A percentile compares a stretch with the other conserved stretches of the same genome.
These are phyloP conservation scores for Hippocampus mohnikei DNA, from an alignment of 2,113 vertebrate genomes.

Conservation along the genomic window DNA sequence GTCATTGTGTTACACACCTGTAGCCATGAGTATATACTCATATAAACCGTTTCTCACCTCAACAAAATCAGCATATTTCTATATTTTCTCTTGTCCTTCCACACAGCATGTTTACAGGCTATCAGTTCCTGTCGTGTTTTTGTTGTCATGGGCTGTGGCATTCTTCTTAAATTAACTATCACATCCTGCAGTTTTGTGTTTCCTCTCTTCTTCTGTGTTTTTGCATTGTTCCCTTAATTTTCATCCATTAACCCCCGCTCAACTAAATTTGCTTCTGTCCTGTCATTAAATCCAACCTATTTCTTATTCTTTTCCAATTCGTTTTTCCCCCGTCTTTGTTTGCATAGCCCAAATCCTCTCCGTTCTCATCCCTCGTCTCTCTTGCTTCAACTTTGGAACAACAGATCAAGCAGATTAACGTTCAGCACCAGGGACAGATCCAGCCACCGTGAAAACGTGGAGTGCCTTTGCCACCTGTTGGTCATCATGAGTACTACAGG, in stretches of 20 bases:
- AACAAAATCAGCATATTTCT: background rate
- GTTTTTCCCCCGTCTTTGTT: conserved; percentile 24
- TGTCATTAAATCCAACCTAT: conserved; percentile 22
- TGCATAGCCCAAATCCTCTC: conserved; percentile 38
- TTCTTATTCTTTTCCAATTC: conserved; percentile 9
- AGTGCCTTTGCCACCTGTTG: conserved; percentile 66
- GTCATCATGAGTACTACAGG: background rate
- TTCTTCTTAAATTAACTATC: too few species aligned
- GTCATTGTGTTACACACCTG: conserved; percentile 31
- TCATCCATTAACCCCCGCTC: background rate
- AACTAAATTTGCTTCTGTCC: background rate
- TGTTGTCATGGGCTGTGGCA: background rate
- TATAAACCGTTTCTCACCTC: conserved; percentile 3
- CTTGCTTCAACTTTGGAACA: conserved; percentile 27
- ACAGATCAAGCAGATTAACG: conserved; percentile 41
- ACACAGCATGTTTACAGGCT: background rate
- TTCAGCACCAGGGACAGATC: conserved; percentile 58
- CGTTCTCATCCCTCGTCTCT: conserved; percentile 24
- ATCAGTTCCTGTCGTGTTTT: background rate
- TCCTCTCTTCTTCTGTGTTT: background rate
- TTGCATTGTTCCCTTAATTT: background rate
- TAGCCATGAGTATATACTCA: background rate
- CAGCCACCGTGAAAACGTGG: conserved; percentile 21
- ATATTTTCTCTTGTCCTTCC: conserved; percentile 10
- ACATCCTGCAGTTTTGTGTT: background rate